Conservation (phyloP, 2,797 vertebrate genomes). For the Clarias laeviceps region DNA sequence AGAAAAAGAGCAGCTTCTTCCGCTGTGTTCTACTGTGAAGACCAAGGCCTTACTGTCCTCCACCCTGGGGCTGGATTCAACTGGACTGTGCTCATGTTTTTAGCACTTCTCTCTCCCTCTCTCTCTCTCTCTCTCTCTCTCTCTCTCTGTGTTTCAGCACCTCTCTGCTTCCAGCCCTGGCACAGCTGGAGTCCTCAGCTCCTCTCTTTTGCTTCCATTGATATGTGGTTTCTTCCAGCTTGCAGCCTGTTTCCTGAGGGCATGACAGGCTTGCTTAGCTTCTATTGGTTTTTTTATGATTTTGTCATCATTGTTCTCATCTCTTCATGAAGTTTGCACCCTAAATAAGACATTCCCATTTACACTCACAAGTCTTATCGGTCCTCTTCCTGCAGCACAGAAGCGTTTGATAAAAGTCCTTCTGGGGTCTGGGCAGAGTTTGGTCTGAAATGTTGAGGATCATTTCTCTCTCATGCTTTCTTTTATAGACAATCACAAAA, state of each 20-base stretch:
- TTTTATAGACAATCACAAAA: slow-evolving; percentile 52
- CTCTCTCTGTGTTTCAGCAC: slow-evolving; percentile 37
- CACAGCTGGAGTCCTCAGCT: slow-evolving; percentile 32
- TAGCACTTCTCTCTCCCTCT: slow-evolving; percentile 64
- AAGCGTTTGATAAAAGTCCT: background rate
- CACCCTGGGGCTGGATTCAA: slow-evolving; percentile 68
- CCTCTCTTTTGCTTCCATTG: slow-evolving; percentile 47
- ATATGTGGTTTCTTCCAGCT: slow-evolving; percentile 31
- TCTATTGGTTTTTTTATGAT: background rate
- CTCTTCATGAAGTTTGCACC: background rate
- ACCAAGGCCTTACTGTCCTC: slow-evolving; percentile 71
- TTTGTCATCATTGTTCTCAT: background rate
- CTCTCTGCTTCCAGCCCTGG: slow-evolving; percentile 50
- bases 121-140: slow-evolving; percentile 22
- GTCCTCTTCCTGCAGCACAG: background rate
- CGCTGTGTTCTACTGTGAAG: slow-evolving; percentile 94
- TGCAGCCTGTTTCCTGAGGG: slow-evolving; percentile 26
- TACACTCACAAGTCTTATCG: background rate
- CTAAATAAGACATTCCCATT: slow-evolving; percentile 2
- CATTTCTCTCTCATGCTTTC: slow-evolving; percentile 40
- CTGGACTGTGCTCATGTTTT: slow-evolving; percentile 84
- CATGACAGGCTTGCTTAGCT: background rate
- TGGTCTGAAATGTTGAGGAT: slow-evolving; percentile 18
- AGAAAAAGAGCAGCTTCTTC: slow-evolving; percentile 98
- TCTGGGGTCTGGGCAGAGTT: background rate